phyloP scores from a whole-genome alignment of 2,888 invertebrate species.

The Gymnoscelis rufifasciata region DNA sequence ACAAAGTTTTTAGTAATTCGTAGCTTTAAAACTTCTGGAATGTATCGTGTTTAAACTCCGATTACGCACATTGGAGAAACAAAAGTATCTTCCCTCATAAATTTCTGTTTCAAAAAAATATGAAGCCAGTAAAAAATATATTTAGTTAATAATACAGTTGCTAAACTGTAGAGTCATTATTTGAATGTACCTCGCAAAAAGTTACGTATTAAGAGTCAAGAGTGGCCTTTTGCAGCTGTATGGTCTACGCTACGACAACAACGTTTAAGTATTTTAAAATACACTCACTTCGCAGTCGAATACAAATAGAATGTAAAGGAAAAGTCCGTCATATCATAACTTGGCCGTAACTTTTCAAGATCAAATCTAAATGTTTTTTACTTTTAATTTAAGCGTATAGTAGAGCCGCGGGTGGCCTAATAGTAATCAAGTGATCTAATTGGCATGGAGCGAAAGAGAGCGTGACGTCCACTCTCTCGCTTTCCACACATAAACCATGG shows the following conservation, averaged over 20 bases:
- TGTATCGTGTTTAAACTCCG: too few species aligned
- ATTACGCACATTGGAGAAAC: not conserved
- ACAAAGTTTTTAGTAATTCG: not conserved
- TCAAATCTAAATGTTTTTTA: not conserved
- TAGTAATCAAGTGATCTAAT: constrained; percentile 51
- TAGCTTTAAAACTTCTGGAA: too few species aligned
- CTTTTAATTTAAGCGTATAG: not conserved
- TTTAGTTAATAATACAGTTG: too few species aligned
- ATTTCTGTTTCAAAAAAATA: too few species aligned
- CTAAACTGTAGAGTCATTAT: too few species aligned
- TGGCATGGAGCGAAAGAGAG: constrained; percentile 49
- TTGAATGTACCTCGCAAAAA: too few species aligned
- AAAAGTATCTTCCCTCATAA: too few species aligned
- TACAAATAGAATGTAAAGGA: not conserved
- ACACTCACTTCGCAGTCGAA: not conserved
- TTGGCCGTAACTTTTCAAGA: not conserved
- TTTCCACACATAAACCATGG: constrained; percentile 34
- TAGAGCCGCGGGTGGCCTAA: constrained; percentile 28
- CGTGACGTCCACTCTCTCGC: constrained; percentile 52
- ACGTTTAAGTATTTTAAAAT: too few species aligned
- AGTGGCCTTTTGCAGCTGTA: too few species aligned
- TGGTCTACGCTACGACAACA: too few species aligned
- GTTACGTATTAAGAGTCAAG: too few species aligned
- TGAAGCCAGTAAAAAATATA: too few species aligned
- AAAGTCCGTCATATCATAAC: not conserved